phyloP scores from a whole-genome alignment of 2,888 invertebrate species.

The Lasioglossum malachurum region DNA sequence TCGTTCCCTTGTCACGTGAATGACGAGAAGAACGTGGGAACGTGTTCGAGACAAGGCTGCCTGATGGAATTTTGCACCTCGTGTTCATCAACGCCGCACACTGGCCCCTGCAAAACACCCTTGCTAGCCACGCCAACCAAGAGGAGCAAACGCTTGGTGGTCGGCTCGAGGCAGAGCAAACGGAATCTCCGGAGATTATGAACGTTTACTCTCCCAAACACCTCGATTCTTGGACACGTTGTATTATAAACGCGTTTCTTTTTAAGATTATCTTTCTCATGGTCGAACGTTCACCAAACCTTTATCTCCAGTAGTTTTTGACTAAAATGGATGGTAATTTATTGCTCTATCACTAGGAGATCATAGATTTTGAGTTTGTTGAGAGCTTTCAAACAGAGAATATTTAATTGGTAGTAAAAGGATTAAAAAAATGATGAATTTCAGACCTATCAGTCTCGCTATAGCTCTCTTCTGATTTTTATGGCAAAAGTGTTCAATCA shows the following conservation, averaged over 20 bases:
- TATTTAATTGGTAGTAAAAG: background rate
- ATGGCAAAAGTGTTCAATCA: background rate
- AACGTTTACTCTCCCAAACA: slow-evolving; percentile 9
- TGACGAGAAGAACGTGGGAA: slow-evolving; percentile 79
- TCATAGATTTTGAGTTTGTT: background rate
- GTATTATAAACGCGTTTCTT: slow-evolving; percentile 8
- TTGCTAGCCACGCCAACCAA: slow-evolving; percentile 83
- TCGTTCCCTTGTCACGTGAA: slow-evolving; percentile 81
- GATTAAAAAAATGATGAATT: background rate
- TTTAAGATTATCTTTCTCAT: slow-evolving; percentile 8
- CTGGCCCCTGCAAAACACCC: slow-evolving; percentile 81
- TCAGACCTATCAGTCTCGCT: background rate
- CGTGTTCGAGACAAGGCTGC: slow-evolving; percentile 82
- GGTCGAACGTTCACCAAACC: background rate
- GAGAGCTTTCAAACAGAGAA: background rate
- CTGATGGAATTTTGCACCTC: slow-evolving; percentile 81
- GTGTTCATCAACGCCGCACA: slow-evolving; percentile 80
- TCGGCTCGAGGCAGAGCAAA: slow-evolving; percentile 82
- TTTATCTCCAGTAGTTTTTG: background rate
- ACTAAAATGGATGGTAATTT: background rate
- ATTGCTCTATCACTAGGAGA: background rate
- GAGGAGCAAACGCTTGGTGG: slow-evolving; percentile 78
- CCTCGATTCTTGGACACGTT: slow-evolving; percentile 2
- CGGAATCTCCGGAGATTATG: slow-evolving; percentile 82
- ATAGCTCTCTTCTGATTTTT: background rate